Evolutionary conservation across 2,113 vertebrate species (phyloP).

Genomic region (Paradoxurus hermaphroditus): DNA sequence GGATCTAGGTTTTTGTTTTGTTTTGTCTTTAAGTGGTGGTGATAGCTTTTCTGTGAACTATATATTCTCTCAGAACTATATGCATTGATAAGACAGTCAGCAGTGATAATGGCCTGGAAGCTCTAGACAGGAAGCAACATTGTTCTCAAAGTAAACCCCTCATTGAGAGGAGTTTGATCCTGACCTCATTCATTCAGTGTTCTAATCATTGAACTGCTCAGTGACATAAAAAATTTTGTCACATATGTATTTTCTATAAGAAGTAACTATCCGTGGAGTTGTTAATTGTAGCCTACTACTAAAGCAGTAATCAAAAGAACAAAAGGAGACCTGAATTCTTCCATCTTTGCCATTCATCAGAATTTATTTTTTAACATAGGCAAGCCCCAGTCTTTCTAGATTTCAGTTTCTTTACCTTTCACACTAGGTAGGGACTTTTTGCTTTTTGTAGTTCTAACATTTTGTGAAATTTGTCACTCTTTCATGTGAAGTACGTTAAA

Average conservation of each 20-base stretch:
- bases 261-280: not conserved
- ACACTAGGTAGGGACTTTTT: no score
- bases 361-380: not conserved
- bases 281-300: not conserved
- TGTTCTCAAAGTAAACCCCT: not conserved
- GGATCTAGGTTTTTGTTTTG: not conserved
- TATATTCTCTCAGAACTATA: not conserved
- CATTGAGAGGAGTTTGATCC: not conserved
- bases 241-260: not conserved
- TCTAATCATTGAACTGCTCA: not conserved
- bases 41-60: not conserved
- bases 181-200: not conserved
- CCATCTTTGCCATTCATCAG: not conserved
- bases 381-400: not conserved
- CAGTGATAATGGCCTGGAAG: not conserved
- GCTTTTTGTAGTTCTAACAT: not conserved
- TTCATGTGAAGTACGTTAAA: not conserved
- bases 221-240: not conserved
- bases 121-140: not conserved
- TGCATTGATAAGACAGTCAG: not conserved
- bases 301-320: not conserved
- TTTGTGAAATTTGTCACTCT: not conserved
- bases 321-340: not conserved
- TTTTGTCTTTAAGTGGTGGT: not conserved
- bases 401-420: slow-evolving; percentile 10